Evolutionary conservation across 1,140 invertebrate genomes (phyloP).

Genomic region (Pachypeltis micranthus): DNA sequence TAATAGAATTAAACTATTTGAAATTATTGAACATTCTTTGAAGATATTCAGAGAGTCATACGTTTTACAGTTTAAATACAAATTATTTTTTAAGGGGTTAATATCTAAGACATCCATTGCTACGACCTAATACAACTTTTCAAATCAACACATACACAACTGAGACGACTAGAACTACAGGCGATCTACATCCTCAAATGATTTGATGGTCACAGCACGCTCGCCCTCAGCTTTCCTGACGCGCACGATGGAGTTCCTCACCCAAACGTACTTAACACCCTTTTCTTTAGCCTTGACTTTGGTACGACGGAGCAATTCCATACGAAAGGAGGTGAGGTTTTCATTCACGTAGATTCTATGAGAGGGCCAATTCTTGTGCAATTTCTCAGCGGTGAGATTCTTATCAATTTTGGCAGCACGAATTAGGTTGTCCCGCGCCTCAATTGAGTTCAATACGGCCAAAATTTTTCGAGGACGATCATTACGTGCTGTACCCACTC

Average conservation of each 20-base stretch:
- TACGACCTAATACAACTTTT: no score
- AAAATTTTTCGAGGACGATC: not conserved
- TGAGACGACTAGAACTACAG: no score
- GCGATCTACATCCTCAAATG: no score
- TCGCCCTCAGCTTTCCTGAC: not conserved
- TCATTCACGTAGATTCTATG: not conserved
- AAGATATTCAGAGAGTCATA: no score
- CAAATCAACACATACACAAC: no score
- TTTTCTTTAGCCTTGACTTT: not conserved
- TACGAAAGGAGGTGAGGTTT: not conserved
- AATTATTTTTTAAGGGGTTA: no score
- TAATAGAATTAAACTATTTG: no score
- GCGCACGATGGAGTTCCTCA: not conserved
- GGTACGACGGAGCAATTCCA: not conserved
- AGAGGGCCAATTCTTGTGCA: not conserved
- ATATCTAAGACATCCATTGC: no score
- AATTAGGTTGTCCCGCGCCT: not conserved
- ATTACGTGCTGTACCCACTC: not conserved
- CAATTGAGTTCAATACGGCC: not conserved
- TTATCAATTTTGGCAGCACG: not conserved
- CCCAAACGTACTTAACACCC: not conserved
- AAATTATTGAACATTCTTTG: no score
- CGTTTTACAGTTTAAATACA: no score
- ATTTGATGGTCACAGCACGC: no score
- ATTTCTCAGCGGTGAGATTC: not conserved